Evolutionary conservation across 2,797 vertebrate genomes (phyloP), one percentile per base, ranked within the genome.

Genomic region (Ispidina lecontei): DNA sequence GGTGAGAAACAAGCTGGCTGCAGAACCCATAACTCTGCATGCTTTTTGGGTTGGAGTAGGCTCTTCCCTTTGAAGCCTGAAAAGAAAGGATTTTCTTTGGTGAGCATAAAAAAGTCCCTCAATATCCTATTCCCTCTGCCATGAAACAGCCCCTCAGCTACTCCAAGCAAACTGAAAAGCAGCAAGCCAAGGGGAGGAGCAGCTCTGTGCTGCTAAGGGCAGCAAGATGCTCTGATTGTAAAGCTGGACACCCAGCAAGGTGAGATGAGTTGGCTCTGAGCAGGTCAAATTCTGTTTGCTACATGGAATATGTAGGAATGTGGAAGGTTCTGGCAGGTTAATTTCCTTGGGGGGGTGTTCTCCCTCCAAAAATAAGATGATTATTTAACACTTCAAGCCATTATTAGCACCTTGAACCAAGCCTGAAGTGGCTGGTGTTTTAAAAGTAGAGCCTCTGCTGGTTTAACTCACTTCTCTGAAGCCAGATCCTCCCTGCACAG

Each of bases 291-390:
- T 63, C 29, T 69, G 13, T 62, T 52, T 59, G n/a, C 35, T 41
- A 31, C 20, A 13, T 19, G 20, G 20, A 26, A n/a, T 21, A 46
- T 22, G 39, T 64, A 79, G 33, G 79, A 64, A 70, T 19, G 29
- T 0, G 0, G 33, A 14, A 69, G 14, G 14, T 47, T 74, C 43
- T 12, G 23, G 39, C 5, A 77, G 12, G 31, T 55, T 54, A 12
- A 37, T 13, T 47, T 47, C 7, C 25, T 7, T 4, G 4, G 4
- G 3, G 16, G 5, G 6, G 10, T 0, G 10, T 0, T 28, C 20
- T 25, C 35, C 25, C 5, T 23, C 14, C 18, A 7, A 9, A 31
- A 67, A 22, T 4, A 52, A 39, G 3, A 39, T 4, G 0, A 41
- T 33, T 62, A 23, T 56, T 56, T 54, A 91, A 65, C 16, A 55